Percentiles rank a stretch among this genome's conserved stretches.
These are phyloP conservation scores for Eupithecia vulgata DNA, from an alignment of 2,888 invertebrate species.

Conservation along the genomic window DNA sequence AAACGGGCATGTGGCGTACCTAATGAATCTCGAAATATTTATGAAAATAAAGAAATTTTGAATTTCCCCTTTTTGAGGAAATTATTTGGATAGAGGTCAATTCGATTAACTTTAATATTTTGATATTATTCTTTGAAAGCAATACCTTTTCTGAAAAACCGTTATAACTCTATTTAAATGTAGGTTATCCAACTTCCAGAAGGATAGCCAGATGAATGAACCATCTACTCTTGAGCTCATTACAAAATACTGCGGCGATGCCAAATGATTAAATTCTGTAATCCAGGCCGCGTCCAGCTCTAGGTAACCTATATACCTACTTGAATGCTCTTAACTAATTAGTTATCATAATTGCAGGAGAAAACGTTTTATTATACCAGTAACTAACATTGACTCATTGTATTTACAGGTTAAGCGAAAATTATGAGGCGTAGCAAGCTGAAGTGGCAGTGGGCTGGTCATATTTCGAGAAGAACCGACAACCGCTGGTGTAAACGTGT, in stretches of 20 bases:
- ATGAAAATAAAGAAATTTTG: no score
- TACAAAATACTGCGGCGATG: slow-evolving; percentile 27
- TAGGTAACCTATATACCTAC: neutral
- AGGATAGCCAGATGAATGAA: slow-evolving; percentile 9
- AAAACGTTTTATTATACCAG: neutral
- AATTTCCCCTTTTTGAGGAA: neutral
- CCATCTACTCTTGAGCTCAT: neutral
- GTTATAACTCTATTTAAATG: neutral
- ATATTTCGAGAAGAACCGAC: no score
- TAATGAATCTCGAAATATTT: no score
- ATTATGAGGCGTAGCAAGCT: no score
- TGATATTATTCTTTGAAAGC: neutral
- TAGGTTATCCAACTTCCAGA: neutral
- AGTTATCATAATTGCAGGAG: slow-evolving; percentile 7
- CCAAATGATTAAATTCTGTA: slow-evolving; percentile 36
- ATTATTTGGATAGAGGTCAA: neutral
- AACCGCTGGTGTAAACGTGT: no score
- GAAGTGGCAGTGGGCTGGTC: no score
- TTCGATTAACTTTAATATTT: neutral
- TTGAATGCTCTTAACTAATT: neutral
- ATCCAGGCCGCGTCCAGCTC: slow-evolving; percentile 25
- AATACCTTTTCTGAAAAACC: neutral
- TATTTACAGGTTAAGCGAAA: neutral
- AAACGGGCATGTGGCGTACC: neutral
- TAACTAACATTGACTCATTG: neutral